Percentiles rank a stretch among this genome's conserved stretches.
Conservation (phyloP, 2,797 vertebrate species). For the Otus scops region DNA sequence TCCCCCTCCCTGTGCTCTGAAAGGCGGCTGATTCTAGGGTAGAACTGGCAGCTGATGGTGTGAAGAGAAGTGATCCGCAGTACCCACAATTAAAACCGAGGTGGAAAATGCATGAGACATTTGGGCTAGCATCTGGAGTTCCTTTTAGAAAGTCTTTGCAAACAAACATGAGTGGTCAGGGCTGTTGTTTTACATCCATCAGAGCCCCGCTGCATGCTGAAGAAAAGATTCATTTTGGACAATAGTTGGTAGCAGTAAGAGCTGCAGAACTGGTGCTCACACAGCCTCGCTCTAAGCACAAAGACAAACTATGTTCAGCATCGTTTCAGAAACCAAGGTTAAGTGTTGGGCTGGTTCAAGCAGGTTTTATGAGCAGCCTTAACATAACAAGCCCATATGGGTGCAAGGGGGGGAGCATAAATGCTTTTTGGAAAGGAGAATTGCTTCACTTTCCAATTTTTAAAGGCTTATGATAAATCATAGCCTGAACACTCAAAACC, state of each 20-base stretch:
- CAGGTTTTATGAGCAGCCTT: background rate
- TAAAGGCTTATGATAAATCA: background rate
- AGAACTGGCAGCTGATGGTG: background rate
- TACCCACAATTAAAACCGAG: background rate
- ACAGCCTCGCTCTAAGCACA: background rate
- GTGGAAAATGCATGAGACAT: background rate
- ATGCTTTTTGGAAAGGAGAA: background rate
- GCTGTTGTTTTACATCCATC: background rate
- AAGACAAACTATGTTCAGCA: background rate
- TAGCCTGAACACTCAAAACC: background rate
- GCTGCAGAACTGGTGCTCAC: background rate
- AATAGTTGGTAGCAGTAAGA: background rate
- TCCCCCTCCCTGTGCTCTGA: background rate
- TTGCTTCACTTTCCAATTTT: background rate
- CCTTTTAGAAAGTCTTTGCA: background rate
- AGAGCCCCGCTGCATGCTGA: background rate
- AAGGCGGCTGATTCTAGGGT: background rate
- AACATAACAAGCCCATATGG: background rate
- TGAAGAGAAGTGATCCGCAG: background rate
- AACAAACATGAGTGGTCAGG: background rate
- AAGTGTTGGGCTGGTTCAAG: background rate
- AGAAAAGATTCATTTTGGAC: background rate
- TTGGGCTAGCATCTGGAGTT: background rate
- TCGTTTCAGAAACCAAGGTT: background rate
- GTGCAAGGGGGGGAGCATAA: background rate